Conservation (phyloP, 2,888 invertebrate species). For the Athetis lepigone region DNA sequence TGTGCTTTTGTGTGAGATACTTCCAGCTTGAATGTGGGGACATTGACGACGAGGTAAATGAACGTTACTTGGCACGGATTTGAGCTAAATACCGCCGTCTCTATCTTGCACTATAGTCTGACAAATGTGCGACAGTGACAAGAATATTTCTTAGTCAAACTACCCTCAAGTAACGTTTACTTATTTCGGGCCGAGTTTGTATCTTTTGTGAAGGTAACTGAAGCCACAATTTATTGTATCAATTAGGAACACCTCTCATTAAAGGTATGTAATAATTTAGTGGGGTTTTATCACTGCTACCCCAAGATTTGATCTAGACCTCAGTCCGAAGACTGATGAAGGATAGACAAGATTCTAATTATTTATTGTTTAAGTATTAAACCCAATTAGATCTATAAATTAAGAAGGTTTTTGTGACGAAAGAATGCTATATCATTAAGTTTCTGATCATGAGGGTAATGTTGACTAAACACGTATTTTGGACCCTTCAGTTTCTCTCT, state of each 20-base stretch:
- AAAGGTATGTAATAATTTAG: slow-evolving; percentile 38
- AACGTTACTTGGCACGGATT: no score
- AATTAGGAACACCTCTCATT: slow-evolving; percentile 38
- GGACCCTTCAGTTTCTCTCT: slow-evolving; percentile 9
- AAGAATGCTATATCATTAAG: slow-evolving; percentile 54
- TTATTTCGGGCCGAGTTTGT: no score
- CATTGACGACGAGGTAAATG: no score
- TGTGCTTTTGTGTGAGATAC: slow-evolving; percentile 53
- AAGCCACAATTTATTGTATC: slow-evolving; percentile 33
- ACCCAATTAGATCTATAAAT: slow-evolving; percentile 41
- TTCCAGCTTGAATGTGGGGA: slow-evolving; percentile 43
- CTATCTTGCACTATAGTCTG: no score
- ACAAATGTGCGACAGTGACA: no score
- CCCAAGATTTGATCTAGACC: slow-evolving; percentile 30
- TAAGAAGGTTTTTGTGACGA: slow-evolving; percentile 40
- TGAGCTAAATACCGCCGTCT: no score
- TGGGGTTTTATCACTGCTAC: slow-evolving; percentile 51
- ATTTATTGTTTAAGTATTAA: slow-evolving; percentile 63
- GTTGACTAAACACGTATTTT: slow-evolving; percentile 21
- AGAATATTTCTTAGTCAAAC: no score
- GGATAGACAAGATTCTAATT: slow-evolving; percentile 56
- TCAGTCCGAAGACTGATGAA: slow-evolving; percentile 53
- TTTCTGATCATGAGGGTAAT: slow-evolving; percentile 51
- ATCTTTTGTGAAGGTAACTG: slow-evolving; percentile 28
- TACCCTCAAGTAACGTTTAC: no score